A percentile compares a stretch with the other conserved stretches of the same genome.
Evolutionary conservation across 2,113 vertebrate genomes (phyloP).

Genomic region (Oncorhynchus nerka): DNA sequence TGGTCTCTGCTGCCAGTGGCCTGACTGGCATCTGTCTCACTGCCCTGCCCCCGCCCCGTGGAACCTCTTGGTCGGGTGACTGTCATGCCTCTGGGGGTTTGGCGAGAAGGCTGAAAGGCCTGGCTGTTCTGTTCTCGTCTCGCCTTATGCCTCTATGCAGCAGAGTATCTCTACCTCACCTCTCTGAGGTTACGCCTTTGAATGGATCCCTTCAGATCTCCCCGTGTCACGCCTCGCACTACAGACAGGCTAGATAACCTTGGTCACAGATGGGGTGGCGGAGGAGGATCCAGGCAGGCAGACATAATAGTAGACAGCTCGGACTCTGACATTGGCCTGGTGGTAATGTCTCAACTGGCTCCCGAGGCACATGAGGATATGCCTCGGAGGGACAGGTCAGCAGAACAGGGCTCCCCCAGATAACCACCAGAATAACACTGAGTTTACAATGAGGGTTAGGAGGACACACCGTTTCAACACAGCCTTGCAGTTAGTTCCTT

Average conservation of each 20-base stretch:
- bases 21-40: background rate
- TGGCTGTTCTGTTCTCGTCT: conserved; percentile 7
- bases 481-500: background rate
- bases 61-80: conserved; percentile 7
- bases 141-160: background rate
- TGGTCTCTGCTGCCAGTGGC: background rate
- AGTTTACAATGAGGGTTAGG: too few relatives aligned
- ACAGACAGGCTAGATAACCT: background rate
- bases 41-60: background rate
- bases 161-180: background rate
- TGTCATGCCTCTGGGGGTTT: background rate
- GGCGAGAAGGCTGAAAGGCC: background rate
- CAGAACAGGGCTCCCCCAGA: background rate
- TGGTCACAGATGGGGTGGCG: background rate
- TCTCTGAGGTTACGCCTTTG: background rate
- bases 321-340: background rate
- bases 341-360: background rate
- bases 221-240: background rate
- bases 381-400: background rate
- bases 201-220: background rate
- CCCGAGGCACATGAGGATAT: background rate
- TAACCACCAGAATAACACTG: background rate
- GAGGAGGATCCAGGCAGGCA: background rate
- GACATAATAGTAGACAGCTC: background rate
- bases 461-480: background rate